Base-by-base conservation (phyloP, 2,888 invertebrate genomes). In the Thyatira batis region DNA sequence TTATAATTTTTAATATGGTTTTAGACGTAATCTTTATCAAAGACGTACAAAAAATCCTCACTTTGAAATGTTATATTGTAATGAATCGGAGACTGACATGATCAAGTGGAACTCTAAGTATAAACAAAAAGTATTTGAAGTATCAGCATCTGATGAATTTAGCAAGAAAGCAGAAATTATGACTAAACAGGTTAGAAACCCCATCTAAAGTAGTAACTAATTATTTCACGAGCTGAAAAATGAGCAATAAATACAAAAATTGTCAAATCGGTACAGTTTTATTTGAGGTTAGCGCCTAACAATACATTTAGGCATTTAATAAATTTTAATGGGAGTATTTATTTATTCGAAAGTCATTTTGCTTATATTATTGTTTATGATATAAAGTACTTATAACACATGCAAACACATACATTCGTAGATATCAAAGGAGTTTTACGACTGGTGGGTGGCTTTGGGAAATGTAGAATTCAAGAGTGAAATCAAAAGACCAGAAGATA, bases 341-440 rank as follows among this genome's bases (percentile, higher is more conserved):
- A n/a, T n/a, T n/a, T n/a, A n/a, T n/a, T n/a, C n/a, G n/a, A n/a
- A n/a, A n/a, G n/a, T n/a, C n/a, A n/a, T n/a, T n/a, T n/a, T n/a
- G n/a, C n/a, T n/a, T n/a, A n/a, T n/a, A n/a, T n/a, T n/a, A n/a
- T n/a, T n/a, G n/a, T n/a, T n/a, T n/a, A n/a, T n/a, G n/a, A n/a
- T n/a, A n/a, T n/a, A n/a, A n/a, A n/a, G n/a, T n/a, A n/a, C n/a
- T n/a, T n/a, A n/a, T n/a, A n/a, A n/a, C n/a, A n/a, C n/a, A n/a
- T n/a, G n/a, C n/a, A n/a, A n/a, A n/a, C n/a, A n/a, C n/a, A n/a
- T n/a, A n/a, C n/a, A n/a, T n/a, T n/a, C 71, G 44, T 72, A 92
- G 92, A 93, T 94, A 58, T 92, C 93, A 5, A 76, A 80, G 53
- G 93, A 94, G 11, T 94, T 94, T 67, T 93, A 85, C 61, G 87